Conservation (phyloP, 1,140 invertebrate genomes). For the Nasonia longicornis region DNA sequence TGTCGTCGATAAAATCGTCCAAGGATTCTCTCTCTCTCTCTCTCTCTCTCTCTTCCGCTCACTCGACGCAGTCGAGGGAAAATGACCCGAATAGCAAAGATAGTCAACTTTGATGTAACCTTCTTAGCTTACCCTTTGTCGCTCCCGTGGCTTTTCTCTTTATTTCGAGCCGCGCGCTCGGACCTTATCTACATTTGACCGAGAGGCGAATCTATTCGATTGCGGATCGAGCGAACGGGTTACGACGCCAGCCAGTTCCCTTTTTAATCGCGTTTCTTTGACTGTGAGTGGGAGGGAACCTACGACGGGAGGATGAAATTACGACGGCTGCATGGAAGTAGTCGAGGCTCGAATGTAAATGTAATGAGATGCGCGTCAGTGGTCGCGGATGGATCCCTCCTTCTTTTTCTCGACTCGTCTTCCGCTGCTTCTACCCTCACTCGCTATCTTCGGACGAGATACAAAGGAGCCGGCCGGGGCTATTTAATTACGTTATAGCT, state of each 20-base stretch:
- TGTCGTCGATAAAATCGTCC: slow-evolving; percentile 30
- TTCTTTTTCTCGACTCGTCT: slow-evolving; percentile 1
- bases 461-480: slow-evolving; percentile 12
- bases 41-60: background rate
- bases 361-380: slow-evolving; percentile 39
- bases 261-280: slow-evolving; percentile 38
- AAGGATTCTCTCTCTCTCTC: background rate
- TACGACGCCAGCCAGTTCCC: background rate
- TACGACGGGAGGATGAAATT: slow-evolving; percentile 29
- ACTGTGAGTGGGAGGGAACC: background rate
- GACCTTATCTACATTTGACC: slow-evolving; percentile 23
- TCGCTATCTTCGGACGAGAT: slow-evolving; percentile 11
- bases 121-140: slow-evolving; percentile 26
- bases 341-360: slow-evolving; percentile 25
- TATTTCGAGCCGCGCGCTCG: background rate
- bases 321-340: background rate
- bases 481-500: slow-evolving; percentile 41
- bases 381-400: background rate
- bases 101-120: slow-evolving; percentile 30
- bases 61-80: background rate
- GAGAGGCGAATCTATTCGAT: slow-evolving; percentile 15
- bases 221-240: background rate
- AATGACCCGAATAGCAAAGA: slow-evolving; percentile 11
- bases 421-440: background rate
- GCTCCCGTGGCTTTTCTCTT: slow-evolving; percentile 6